These are phyloP conservation scores for Crotalus helleri DNA, from an alignment of 2,113 vertebrate species.

Conservation along the genomic window DNA sequence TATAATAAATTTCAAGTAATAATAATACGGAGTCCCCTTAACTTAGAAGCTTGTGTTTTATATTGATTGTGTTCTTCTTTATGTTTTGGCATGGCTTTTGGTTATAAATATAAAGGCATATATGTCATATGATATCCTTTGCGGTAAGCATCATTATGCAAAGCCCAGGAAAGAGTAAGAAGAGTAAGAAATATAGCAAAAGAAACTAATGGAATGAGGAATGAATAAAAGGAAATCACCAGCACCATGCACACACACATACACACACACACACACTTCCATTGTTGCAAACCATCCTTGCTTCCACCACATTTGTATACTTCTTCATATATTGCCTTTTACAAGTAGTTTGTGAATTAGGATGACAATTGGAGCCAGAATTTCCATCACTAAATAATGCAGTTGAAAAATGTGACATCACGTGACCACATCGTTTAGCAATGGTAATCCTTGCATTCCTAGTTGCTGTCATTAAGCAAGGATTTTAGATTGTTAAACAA, in stretches of 20 bases:
- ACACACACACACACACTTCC: neutral
- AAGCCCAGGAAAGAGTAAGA: neutral
- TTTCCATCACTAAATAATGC: neutral
- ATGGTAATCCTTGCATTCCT: neutral
- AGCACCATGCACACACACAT: neutral
- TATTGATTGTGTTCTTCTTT: neutral
- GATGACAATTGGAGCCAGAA: neutral
- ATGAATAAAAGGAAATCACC: neutral
- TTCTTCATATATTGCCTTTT: neutral
- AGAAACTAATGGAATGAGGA: neutral
- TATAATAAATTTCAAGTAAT: neutral
- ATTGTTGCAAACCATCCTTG: neutral
- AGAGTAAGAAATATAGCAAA: neutral
- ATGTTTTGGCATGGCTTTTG: neutral
- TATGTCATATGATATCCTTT: neutral
- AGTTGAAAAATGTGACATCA: neutral
- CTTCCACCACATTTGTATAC: neutral
- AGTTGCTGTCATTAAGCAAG: neutral
- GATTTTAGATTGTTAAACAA: neutral
- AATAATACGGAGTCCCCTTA: neutral
- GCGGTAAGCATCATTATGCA: neutral
- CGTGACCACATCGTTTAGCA: neutral
- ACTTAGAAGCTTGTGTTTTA: neutral
- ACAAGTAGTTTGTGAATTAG: neutral
- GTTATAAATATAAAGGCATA: neutral